phyloP scores from a whole-genome alignment of 2,888 invertebrate species.

The Drosophila helvetica region DNA sequence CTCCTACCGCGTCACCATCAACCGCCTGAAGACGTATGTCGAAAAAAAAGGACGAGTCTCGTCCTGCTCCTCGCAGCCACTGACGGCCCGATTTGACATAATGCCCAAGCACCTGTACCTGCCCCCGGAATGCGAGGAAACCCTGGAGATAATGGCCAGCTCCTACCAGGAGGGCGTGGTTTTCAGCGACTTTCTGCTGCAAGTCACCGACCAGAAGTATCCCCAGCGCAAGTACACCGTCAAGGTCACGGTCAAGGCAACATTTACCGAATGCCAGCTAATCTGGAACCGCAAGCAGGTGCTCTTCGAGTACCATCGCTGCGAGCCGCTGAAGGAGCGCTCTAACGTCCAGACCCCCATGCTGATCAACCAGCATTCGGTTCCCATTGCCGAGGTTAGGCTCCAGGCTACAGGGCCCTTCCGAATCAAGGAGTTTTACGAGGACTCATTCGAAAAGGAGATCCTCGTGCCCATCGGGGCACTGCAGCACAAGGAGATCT shows the following conservation, averaged over 20 bases:
- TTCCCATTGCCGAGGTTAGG: constrained; percentile 27
- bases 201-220: constrained; percentile 62
- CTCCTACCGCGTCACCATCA: constrained; percentile 71
- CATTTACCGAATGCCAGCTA: constrained; percentile 63
- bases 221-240: constrained; percentile 64
- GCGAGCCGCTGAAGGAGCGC: constrained; percentile 58
- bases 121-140: constrained; percentile 26
- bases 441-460: constrained; percentile 53
- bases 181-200: constrained; percentile 67
- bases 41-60: not conserved
- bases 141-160: constrained; percentile 59
- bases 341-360: constrained; percentile 41
- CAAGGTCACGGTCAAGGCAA: constrained; percentile 53
- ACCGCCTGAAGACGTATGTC: constrained; percentile 55
- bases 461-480: constrained; percentile 47
- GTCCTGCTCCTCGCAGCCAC: constrained; percentile 37
- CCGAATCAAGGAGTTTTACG: constrained; percentile 64
- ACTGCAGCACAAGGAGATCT: constrained; percentile 65
- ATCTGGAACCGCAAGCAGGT: constrained; percentile 66
- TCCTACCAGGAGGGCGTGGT: constrained; percentile 60
- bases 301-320: constrained; percentile 60
- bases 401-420: constrained; percentile 73
- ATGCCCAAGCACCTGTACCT: constrained; percentile 65
- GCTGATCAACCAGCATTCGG: constrained; percentile 39
- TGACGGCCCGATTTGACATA: constrained; percentile 65